Conservation (phyloP, 1,140 invertebrate genomes). For the Rhysida immarginata region DNA sequence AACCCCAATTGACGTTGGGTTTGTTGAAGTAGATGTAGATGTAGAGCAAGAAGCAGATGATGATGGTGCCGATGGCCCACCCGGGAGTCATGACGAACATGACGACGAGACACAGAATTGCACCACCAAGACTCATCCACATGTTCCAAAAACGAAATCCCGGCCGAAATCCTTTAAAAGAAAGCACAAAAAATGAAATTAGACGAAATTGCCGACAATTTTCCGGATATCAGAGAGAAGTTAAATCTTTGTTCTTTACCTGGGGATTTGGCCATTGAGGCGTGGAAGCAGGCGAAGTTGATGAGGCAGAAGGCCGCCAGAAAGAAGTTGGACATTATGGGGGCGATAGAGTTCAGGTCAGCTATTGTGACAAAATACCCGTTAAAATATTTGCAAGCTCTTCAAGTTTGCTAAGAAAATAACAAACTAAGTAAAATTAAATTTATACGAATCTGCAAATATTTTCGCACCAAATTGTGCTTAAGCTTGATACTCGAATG, state of each 20-base stretch:
- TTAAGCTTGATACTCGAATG: no score
- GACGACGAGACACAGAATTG: constrained; percentile 71
- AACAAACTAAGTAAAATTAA: no score
- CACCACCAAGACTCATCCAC: constrained; percentile 80
- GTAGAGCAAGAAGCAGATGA: constrained; percentile 73
- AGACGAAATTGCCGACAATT: not conserved
- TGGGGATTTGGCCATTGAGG: constrained; percentile 53
- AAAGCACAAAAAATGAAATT: not conserved
- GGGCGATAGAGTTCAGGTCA: constrained; percentile 62
- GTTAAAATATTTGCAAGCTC: no score
- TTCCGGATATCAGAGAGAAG: not conserved
- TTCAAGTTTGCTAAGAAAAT: no score
- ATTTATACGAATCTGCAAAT: no score
- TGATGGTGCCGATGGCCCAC: constrained; percentile 76
- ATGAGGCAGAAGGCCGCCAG: constrained; percentile 88
- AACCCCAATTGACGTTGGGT: constrained; percentile 95
- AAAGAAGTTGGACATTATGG: constrained; percentile 91
- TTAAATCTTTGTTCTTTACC: constrained; percentile 14
- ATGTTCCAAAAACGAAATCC: constrained; percentile 75
- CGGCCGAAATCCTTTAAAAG: constrained; percentile 8
- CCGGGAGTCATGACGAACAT: constrained; percentile 92
- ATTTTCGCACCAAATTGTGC: no score
- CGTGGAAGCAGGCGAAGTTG: constrained; percentile 92
- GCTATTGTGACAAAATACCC: no score
- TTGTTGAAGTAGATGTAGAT: constrained; percentile 78